Percentiles rank a stretch among this genome's conserved stretches.
phyloP scores from a whole-genome alignment of 1,140 invertebrate species.

The Ridgeia piscesae region DNA sequence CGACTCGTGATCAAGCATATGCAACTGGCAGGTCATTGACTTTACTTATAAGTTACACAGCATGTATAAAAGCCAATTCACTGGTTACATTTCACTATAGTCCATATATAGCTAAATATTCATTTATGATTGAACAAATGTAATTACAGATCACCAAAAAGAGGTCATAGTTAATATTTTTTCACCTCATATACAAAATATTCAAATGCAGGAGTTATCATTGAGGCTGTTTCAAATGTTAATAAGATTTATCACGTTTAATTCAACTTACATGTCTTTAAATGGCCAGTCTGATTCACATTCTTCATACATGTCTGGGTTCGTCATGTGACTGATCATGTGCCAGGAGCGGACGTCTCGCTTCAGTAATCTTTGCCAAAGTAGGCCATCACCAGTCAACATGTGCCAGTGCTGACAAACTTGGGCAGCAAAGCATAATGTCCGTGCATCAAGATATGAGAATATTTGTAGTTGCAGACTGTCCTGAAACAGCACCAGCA shows the following conservation, averaged over 20 bases:
- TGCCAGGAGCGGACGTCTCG: constrained; percentile 15
- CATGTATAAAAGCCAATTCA: not conserved
- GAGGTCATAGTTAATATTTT: no score
- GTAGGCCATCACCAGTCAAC: not conserved
- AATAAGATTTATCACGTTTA: not conserved
- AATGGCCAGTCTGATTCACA: not conserved
- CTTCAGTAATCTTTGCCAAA: constrained; percentile 18
- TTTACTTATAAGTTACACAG: not conserved
- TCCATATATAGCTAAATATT: no score
- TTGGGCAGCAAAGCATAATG: not conserved
- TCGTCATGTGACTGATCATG: constrained; percentile 13
- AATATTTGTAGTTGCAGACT: constrained; percentile 17
- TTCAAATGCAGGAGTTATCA: not conserved
- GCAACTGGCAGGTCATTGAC: no score
- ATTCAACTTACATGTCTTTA: constrained; percentile 20
- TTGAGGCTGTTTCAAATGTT: not conserved
- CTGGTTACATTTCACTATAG: not conserved
- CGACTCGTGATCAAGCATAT: no score
- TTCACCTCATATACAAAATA: no score
- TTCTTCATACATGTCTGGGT: constrained; percentile 12
- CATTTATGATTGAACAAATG: not conserved
- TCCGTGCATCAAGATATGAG: not conserved
- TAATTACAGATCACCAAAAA: not conserved
- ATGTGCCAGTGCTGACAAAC: not conserved
- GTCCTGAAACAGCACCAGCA: not conserved